These are phyloP conservation scores for Morbakka virulenta DNA, from an alignment of 30 jellyfish, hydroid and myxozoan species.

Conservation along the genomic window DNA sequence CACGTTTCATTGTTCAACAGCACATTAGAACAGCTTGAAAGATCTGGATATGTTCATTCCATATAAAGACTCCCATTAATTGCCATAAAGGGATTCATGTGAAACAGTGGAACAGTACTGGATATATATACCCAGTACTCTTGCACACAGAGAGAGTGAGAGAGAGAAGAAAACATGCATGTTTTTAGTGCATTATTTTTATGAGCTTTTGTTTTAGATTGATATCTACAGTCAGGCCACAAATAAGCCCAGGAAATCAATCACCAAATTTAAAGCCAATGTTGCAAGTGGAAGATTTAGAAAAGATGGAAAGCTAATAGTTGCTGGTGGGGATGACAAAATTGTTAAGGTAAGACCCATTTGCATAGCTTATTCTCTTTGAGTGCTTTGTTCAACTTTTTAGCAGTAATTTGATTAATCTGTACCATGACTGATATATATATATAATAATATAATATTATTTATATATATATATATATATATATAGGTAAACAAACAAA, in stretches of 20 bases:
- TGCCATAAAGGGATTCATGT: no score
- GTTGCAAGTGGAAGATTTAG: constrained; percentile 78
- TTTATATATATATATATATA: no score
- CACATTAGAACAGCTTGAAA: no score
- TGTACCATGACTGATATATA: background rate
- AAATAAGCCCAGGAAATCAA: constrained; percentile 68
- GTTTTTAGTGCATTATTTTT: no score
- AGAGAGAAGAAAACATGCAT: no score
- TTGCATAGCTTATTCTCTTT: background rate
- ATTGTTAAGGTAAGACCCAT: constrained; percentile 56
- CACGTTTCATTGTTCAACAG: no score
- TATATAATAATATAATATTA: background rate
- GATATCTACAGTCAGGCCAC: constrained; percentile 77
- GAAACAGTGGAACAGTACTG: no score
- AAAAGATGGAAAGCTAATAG: constrained; percentile 81
- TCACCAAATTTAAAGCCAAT: constrained; percentile 78
- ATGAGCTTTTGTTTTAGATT: constrained; percentile 32
- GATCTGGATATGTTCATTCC: background rate
- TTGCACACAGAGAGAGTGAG: no score
- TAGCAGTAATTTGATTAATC: background rate
- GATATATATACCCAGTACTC: no score
- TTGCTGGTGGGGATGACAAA: constrained; percentile 94
- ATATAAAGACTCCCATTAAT: no score
- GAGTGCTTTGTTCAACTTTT: background rate
- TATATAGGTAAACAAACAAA: no score